Evolutionary conservation across 1,140 invertebrate genomes (phyloP).

Genomic region (Gonioctena quinquepunctata): DNA sequence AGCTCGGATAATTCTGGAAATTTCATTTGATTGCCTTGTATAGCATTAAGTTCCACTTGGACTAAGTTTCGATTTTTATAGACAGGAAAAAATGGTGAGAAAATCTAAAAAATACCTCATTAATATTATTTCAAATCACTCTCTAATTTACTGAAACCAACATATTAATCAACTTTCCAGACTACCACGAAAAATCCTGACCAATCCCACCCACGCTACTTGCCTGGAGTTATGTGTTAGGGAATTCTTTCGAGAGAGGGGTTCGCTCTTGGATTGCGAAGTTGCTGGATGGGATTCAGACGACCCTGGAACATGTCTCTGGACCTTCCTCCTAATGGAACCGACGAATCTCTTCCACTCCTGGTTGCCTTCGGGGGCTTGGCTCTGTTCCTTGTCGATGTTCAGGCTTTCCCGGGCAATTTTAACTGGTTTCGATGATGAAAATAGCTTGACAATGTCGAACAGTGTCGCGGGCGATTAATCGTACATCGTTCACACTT

Average conservation of each 20-base stretch:
- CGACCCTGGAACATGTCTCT: slow-evolving; percentile 47
- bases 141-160: no score
- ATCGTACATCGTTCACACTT: no score
- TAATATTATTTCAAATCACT: no score
- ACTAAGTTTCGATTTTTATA: no score
- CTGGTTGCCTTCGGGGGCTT: slow-evolving; percentile 39
- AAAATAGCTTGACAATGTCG: slow-evolving; percentile 49
- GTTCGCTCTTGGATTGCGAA: slow-evolving; percentile 33
- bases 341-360: slow-evolving; percentile 54
- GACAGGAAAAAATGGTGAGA: no score
- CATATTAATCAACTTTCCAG: no score
- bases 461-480: slow-evolving; percentile 46
- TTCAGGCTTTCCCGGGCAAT: slow-evolving; percentile 47
- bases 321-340: slow-evolving; percentile 50
- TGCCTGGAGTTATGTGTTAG: slow-evolving; percentile 39
- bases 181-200: not conserved
- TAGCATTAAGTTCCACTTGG: no score
- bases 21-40: no score
- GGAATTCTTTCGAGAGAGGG: slow-evolving; percentile 50
- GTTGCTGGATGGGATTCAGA: slow-evolving; percentile 23
- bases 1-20: no score
- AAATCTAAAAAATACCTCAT: no score
- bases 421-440: slow-evolving; percentile 42
- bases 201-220: not conserved
- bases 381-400: slow-evolving; percentile 38